These are phyloP conservation scores for Actinopyga echinites DNA, from an alignment of 53 echinoderm and acorn worm species.

Conservation along the genomic window DNA sequence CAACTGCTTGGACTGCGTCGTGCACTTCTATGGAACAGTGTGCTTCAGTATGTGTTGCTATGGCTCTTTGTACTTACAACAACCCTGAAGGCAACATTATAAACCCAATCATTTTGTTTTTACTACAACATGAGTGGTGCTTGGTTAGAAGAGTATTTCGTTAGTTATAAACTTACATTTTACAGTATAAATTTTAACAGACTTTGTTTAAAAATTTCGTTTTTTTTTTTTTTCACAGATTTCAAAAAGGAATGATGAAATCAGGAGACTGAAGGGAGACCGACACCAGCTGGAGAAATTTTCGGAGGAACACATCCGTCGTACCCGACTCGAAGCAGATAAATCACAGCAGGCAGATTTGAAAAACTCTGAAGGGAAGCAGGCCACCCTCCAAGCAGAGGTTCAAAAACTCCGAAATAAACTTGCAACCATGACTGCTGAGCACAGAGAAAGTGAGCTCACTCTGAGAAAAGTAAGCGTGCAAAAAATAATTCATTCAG, in stretches of 20 bases:
- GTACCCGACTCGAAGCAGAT: slow-evolving; percentile 89
- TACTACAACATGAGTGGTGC: too few relatives aligned
- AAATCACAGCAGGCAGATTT: slow-evolving; percentile 93
- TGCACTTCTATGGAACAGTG: too few relatives aligned
- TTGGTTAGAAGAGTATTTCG: too few relatives aligned
- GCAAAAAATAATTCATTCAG: too few relatives aligned
- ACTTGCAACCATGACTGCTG: slow-evolving; percentile 84
- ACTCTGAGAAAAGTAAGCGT: slow-evolving; percentile 89
- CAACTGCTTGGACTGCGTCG: too few relatives aligned
- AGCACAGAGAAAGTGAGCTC: slow-evolving; percentile 92
- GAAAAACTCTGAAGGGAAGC: slow-evolving; percentile 91
- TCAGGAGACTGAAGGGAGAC: slow-evolving; percentile 88
- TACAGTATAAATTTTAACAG: too few relatives aligned
- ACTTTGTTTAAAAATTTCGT: too few relatives aligned
- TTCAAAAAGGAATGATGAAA: slow-evolving; percentile 93
- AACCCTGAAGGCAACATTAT: too few relatives aligned
- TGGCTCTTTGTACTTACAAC: too few relatives aligned
- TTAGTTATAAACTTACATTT: too few relatives aligned
- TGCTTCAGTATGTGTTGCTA: too few relatives aligned
- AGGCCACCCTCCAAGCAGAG: slow-evolving; percentile 71
- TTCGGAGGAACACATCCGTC: slow-evolving; percentile 95
- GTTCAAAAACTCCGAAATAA: slow-evolving; percentile 81
- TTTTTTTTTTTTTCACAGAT: slow-evolving; percentile 50
- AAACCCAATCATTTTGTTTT: too few relatives aligned
- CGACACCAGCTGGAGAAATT: slow-evolving; percentile 98